Evolutionary conservation across 2,888 invertebrate species (phyloP).

Genomic region (Acronicta psi): DNA sequence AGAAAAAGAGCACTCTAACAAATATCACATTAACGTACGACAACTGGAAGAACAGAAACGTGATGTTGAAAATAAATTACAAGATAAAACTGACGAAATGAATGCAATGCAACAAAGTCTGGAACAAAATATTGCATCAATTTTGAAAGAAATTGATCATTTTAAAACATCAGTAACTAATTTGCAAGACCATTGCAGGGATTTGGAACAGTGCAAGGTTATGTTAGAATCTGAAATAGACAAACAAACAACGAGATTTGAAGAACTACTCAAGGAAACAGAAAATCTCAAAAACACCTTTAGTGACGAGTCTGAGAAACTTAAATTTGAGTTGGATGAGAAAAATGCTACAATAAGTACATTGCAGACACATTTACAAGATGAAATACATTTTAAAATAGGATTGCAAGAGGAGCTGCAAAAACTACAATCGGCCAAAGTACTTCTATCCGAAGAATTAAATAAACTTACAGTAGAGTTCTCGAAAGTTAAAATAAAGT

Average conservation of each 20-base stretch:
- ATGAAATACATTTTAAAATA: slow-evolving; percentile 73
- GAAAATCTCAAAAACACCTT: slow-evolving; percentile 62
- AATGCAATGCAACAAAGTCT: slow-evolving; percentile 62
- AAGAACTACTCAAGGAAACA: slow-evolving; percentile 64
- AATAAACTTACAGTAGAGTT: slow-evolving; percentile 55
- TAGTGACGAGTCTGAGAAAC: slow-evolving; percentile 64
- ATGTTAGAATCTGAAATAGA: slow-evolving; percentile 65
- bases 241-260: slow-evolving; percentile 60
- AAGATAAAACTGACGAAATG: slow-evolving; percentile 64
- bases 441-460: slow-evolving; percentile 54
- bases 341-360: slow-evolving; percentile 67
- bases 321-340: slow-evolving; percentile 69
- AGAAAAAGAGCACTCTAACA: slow-evolving; percentile 68
- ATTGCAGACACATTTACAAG: slow-evolving; percentile 71
- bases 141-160: slow-evolving; percentile 66
- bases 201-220: slow-evolving; percentile 63
- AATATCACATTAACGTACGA: slow-evolving; percentile 64
- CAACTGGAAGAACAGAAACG: slow-evolving; percentile 60
- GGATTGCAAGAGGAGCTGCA: slow-evolving; percentile 65
- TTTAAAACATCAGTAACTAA: slow-evolving; percentile 58
- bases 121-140: slow-evolving; percentile 56
- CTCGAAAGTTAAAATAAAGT: slow-evolving; percentile 49
- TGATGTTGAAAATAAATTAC: slow-evolving; percentile 61
- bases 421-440: slow-evolving; percentile 57
- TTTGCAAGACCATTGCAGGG: slow-evolving; percentile 61